Conservation (phyloP, 2,888 invertebrate genomes). For the Podabrus alpinus region DNA sequence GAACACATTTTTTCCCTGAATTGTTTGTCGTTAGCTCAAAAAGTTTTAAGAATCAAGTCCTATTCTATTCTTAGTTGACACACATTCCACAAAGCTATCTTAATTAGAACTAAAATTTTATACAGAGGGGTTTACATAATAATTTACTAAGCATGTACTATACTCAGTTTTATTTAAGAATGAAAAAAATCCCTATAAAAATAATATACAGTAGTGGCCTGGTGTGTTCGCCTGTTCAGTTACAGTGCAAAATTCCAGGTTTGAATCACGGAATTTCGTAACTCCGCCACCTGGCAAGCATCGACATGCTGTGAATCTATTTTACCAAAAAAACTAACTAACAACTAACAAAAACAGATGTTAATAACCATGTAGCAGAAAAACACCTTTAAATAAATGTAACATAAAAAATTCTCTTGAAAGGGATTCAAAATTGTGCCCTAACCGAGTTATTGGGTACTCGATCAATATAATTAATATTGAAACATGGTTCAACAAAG, state of each 20-base stretch:
- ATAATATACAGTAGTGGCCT: too few species aligned
- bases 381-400: too few species aligned
- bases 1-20: constrained; percentile 39
- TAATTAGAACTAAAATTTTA: background rate
- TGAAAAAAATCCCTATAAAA: too few species aligned
- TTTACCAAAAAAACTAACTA: too few species aligned
- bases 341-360: too few species aligned
- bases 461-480: background rate
- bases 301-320: too few species aligned
- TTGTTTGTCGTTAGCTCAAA: constrained; percentile 23
- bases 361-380: too few species aligned
- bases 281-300: too few species aligned
- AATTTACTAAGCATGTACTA: background rate
- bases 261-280: too few species aligned
- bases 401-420: background rate
- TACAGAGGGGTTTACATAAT: background rate
- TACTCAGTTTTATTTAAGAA: background rate
- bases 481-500: background rate
- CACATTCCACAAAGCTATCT: background rate
- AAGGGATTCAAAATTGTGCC: background rate
- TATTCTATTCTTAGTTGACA: background rate
- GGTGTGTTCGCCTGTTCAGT: too few species aligned
- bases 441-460: background rate
- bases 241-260: too few species aligned
- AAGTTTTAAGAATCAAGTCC: constrained; percentile 15